Conservation (phyloP, 2,888 invertebrate genomes). For the Athrips mouffetella region DNA sequence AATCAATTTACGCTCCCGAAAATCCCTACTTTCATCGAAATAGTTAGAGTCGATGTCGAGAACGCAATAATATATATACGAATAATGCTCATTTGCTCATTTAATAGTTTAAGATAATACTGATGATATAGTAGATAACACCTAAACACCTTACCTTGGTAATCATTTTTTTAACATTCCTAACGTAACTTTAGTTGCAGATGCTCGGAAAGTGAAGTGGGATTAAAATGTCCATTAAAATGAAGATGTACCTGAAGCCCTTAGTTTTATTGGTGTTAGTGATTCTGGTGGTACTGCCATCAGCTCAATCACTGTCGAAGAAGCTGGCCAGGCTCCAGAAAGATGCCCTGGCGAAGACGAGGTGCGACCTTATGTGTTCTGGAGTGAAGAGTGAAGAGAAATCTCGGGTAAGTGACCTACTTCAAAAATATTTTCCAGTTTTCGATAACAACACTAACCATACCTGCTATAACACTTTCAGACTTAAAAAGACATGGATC, state of each 20-base stretch:
- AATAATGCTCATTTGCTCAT: too few species aligned
- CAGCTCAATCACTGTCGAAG: conserved; percentile 45
- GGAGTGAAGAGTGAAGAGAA: conserved; percentile 57
- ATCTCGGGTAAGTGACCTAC: conserved; percentile 59
- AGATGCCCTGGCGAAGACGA: conserved; percentile 77
- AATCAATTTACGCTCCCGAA: too few species aligned
- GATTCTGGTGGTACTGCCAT: conserved; percentile 39
- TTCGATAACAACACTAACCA: too few species aligned
- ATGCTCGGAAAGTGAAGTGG: background rate
- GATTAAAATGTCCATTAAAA: conserved; percentile 19
- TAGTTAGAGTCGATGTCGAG: too few species aligned
- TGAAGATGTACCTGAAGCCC: conserved; percentile 46
- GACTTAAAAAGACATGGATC: too few species aligned
- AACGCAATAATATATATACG: too few species aligned
- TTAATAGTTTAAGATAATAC: too few species aligned
- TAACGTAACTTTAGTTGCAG: background rate
- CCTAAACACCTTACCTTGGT: too few species aligned
- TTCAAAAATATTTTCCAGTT: too few species aligned
- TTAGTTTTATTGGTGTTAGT: conserved; percentile 43
- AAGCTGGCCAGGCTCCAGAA: conserved; percentile 61
- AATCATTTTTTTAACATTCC: background rate
- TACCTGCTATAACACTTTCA: too few species aligned
- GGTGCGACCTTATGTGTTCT: conserved; percentile 79
- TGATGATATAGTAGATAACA: too few species aligned
- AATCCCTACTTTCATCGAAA: too few species aligned